Percentiles rank a stretch among this genome's conserved stretches.
Conservation (phyloP, 2,888 invertebrate species). For the Nasonia oneida region DNA sequence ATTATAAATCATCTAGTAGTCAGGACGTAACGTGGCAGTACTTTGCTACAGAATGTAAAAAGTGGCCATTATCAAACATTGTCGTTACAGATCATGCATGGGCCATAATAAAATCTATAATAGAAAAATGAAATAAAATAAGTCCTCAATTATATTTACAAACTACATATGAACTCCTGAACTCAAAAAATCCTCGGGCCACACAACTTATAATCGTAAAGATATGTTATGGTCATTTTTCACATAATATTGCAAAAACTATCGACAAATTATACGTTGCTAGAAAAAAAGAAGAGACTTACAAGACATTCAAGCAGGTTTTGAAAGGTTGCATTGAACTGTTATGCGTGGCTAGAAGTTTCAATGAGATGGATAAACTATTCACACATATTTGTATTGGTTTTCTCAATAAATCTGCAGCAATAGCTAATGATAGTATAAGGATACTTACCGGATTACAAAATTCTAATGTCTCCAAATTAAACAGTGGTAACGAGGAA, state of each 20-base stretch:
- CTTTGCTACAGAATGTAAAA: constrained; percentile 24
- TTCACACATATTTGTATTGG: constrained; percentile 53
- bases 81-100: constrained; percentile 60
- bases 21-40: no score
- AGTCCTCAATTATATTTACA: constrained; percentile 52
- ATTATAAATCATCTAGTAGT: no score
- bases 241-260: constrained; percentile 50
- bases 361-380: constrained; percentile 46
- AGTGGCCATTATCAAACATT: constrained; percentile 57
- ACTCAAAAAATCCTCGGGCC: no score
- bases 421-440: constrained; percentile 29
- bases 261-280: constrained; percentile 49
- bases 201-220: not conserved
- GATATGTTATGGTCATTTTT: constrained; percentile 22
- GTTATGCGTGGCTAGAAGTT: constrained; percentile 52
- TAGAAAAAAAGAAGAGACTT: no score
- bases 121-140: constrained; percentile 54
- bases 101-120: constrained; percentile 55
- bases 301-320: constrained; percentile 43
- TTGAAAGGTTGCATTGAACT: constrained; percentile 59
- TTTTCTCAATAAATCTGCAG: constrained; percentile 20
- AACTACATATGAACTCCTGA: constrained; percentile 45
- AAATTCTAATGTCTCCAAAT: constrained; percentile 12
- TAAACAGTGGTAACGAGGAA: constrained; percentile 2
- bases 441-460: not conserved